Evolutionary conservation across 2,888 invertebrate genomes (phyloP), one percentile per base, ranked within the genome.

Genomic region (Cactoblastis cactorum): DNA sequence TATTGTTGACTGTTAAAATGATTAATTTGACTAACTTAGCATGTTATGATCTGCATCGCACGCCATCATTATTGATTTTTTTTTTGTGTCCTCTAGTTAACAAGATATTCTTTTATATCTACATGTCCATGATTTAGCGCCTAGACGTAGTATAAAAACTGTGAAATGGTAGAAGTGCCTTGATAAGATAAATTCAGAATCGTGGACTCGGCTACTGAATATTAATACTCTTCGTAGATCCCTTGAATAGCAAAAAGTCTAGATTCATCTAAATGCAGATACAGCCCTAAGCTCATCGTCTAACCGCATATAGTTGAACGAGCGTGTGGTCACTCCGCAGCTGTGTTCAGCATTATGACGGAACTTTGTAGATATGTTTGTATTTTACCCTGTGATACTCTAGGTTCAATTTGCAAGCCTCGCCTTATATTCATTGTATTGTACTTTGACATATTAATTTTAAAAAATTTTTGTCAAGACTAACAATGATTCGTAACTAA

Each of bases 251-350:
- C 24, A 41, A 41, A 41, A 24, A 5, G n/a, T 41, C 9, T 41
- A 8, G 22, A 45, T 45, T 37, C 45, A 34, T 48, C 19, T 45
- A 55, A 53, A 53, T 63, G 57, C 54, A 57, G 49, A 49, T 33
- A 22, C 5, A 63, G 61, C 56, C 54, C 52, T 59, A 62, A 57
- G 62, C 67, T 51, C 68, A 61, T 63, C 67, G 63, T 55, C 57
- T 65, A 64, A 71, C 68, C 68, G 65, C 70, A 73, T 72, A 70
- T 74, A 65, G 69, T 54, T 56, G 55, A 52, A 62, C 69, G 60
- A 68, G 65, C 71, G 77, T 81, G 79, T 74, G 78, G 77, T 76
- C 75, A 77, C 62, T 70, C 70, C 67, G 69, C 80, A 79, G 75
- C 77, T 79, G 80, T 61, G 70, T 67, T 71, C 41, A 63, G n/a